Evolutionary conservation across 2,797 vertebrate genomes (phyloP).

Genomic region (Pangasius mekongensis): DNA sequence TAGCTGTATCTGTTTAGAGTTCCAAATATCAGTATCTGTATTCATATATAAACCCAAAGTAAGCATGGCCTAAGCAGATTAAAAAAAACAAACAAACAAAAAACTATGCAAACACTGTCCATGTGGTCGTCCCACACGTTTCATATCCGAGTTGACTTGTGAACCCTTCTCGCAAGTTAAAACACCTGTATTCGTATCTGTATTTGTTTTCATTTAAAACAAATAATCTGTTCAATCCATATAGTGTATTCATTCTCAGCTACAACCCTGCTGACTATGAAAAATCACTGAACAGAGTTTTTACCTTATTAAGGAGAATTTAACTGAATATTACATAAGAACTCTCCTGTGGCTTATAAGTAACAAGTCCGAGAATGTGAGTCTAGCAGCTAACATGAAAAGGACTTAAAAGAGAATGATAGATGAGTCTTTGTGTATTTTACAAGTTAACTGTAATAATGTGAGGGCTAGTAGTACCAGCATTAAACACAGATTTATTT

Average conservation of each 20-base stretch:
- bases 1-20: neutral
- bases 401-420: neutral
- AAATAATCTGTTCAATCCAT: neutral
- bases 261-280: neutral
- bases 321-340: neutral
- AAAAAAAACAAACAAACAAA: neutral
- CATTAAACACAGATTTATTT: conserved; percentile 58
- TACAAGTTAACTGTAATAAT: conserved; percentile 24
- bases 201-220: neutral
- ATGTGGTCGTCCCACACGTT: neutral
- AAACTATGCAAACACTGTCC: neutral
- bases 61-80: neutral
- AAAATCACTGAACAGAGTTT: neutral
- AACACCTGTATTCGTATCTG: neutral
- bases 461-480: conserved; percentile 8
- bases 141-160: neutral
- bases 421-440: neutral
- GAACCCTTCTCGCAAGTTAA: neutral
- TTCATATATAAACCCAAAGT: neutral
- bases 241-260: neutral
- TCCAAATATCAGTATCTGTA: no score
- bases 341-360: neutral
- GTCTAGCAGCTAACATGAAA: neutral
- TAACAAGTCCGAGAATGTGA: neutral
- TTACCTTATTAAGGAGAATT: neutral